These are phyloP conservation scores for Cheirogaleus medius DNA, from an alignment of 2,113 vertebrate species.

Conservation along the genomic window DNA sequence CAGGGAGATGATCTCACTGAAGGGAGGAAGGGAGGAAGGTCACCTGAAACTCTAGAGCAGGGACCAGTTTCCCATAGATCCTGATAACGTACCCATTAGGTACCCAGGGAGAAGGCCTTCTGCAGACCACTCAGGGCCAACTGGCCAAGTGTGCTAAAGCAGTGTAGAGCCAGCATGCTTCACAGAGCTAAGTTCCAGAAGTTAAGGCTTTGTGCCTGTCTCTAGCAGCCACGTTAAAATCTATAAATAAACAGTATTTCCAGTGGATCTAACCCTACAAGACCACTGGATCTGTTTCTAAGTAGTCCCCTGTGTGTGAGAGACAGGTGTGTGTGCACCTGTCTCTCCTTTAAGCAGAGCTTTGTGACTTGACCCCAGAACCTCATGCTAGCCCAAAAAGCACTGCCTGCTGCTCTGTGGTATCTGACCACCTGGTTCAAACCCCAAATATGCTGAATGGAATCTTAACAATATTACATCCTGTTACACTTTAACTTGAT, in stretches of 20 bases:
- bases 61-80: neutral
- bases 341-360: neutral
- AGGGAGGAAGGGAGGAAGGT: neutral
- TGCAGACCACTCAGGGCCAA: conserved; percentile 11
- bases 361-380: conserved; percentile 16
- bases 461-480: conserved; percentile 47
- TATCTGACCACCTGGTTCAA: conserved; percentile 28
- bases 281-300: conserved; percentile 38
- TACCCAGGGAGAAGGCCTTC: neutral
- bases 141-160: neutral
- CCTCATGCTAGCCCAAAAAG: conserved; percentile 2
- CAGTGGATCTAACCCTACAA: neutral
- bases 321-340: neutral
- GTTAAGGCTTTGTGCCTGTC: neutral
- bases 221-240: neutral
- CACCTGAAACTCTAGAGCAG: conserved; percentile 18
- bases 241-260: neutral
- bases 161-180: conserved; percentile 1
- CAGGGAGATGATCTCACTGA: conserved; percentile 20
- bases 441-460: conserved; percentile 51
- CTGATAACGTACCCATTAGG: neutral
- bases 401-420: neutral
- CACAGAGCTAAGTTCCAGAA: conserved; percentile 29
- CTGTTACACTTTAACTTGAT: conserved; percentile 61
- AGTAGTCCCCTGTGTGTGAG: neutral